Conservation (phyloP, 2,888 invertebrate genomes). For the Protula sp. region DNA sequence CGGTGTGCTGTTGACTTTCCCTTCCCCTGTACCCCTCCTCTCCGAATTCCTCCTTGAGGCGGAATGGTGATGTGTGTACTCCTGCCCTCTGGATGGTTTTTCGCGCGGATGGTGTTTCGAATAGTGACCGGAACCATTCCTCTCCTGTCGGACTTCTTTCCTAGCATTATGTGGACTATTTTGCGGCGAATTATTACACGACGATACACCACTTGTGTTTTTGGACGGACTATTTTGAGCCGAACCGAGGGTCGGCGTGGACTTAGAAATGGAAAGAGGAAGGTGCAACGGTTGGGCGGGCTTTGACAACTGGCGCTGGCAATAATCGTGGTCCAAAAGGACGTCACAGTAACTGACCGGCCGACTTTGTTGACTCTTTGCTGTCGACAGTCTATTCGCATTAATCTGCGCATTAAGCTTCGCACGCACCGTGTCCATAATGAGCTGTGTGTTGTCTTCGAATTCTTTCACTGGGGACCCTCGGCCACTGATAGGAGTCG, state of each 20-base stretch:
- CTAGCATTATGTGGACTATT: too few relatives aligned
- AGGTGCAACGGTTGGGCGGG: background rate
- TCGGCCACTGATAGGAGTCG: background rate
- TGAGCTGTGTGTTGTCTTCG: background rate
- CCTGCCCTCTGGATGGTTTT: background rate
- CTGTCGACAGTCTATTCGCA: background rate
- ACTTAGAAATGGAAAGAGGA: too few relatives aligned
- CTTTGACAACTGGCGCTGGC: slow-evolving; percentile 34
- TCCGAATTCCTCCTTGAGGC: too few relatives aligned
- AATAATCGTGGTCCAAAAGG: slow-evolving; percentile 63
- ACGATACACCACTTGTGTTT: background rate
- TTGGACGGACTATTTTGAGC: background rate
- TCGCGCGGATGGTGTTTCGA: background rate
- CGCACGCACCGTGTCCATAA: background rate
- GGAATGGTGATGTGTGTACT: too few relatives aligned
- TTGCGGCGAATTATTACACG: background rate
- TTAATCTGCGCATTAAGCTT: background rate
- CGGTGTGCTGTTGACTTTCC: background rate
- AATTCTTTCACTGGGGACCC: background rate
- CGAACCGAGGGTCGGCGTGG: background rate
- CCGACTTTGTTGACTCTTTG: background rate
- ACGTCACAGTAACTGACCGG: slow-evolving; percentile 18
- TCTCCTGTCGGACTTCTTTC: too few relatives aligned
- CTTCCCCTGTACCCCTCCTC: too few relatives aligned
- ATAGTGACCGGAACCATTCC: background rate